A percentile compares a stretch with the other conserved stretches of the same genome.
phyloP scores from a whole-genome alignment of 1,140 invertebrate genomes.

The Drosophila auraria region DNA sequence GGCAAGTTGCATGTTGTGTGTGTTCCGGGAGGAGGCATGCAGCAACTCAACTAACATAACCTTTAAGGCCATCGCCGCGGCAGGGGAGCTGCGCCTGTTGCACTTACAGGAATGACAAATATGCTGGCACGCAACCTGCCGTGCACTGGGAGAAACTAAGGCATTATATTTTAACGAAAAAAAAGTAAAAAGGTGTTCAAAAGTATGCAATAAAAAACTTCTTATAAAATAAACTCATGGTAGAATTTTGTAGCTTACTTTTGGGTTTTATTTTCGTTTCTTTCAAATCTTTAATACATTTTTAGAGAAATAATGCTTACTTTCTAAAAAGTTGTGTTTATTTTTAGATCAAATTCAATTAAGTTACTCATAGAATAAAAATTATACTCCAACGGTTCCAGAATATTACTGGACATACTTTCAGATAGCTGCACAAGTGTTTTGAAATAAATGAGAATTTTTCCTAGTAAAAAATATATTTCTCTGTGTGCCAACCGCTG shows the following conservation, averaged over 20 bases:
- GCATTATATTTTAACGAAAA: background rate
- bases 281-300: background rate
- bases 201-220: too few species aligned
- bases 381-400: too few species aligned
- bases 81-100: conserved; percentile 34
- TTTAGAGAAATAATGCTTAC: background rate
- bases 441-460: too few species aligned
- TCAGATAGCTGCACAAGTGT: too few species aligned
- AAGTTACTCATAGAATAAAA: too few species aligned
- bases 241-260: background rate
- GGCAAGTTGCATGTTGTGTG: conserved; percentile 39
- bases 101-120: conserved; percentile 68
- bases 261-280: background rate
- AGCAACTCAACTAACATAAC: conserved; percentile 64
- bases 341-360: too few species aligned
- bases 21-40: conserved; percentile 64
- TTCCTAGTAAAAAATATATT: background rate
- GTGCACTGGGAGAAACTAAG: conserved; percentile 35
- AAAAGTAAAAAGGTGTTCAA: background rate
- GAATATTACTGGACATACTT: too few species aligned
- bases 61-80: conserved; percentile 66
- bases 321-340: background rate
- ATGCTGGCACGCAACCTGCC: conserved; percentile 63
- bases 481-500: conserved; percentile 5
- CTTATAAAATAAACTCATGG: rapidly evolving